Conservation (phyloP, 2,888 invertebrate species). For the Rhyacophila evoluta region DNA sequence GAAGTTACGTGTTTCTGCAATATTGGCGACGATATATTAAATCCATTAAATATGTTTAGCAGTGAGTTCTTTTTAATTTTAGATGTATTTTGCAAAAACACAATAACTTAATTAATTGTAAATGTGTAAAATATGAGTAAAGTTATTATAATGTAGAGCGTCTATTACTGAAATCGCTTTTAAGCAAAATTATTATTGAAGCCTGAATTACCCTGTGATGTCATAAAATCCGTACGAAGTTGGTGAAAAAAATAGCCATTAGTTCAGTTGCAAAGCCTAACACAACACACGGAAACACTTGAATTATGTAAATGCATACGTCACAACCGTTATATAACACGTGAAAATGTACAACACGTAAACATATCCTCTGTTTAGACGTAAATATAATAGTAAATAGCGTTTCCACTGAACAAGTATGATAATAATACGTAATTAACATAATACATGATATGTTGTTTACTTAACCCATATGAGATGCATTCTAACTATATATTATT, state of each 20-base stretch:
- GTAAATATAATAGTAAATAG: background rate
- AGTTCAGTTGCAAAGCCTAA: background rate
- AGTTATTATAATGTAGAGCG: too few species aligned
- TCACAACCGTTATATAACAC: background rate
- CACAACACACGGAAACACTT: background rate
- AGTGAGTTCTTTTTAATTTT: too few species aligned
- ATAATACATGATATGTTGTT: constrained; percentile 8
- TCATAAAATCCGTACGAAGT: background rate
- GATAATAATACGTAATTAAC: background rate
- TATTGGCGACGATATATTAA: too few species aligned
- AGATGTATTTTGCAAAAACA: too few species aligned
- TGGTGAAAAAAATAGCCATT: background rate
- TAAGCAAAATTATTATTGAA: too few species aligned
- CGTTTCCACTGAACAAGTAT: background rate
- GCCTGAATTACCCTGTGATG: background rate
- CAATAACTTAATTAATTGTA: too few species aligned
- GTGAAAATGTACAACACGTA: background rate
- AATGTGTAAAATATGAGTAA: too few species aligned
- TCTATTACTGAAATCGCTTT: too few species aligned
- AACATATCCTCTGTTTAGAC: background rate
- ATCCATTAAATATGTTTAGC: too few species aligned
- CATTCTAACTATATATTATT: too few species aligned
- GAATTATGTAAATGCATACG: constrained; percentile 1
- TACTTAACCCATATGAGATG: background rate
- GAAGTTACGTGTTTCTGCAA: too few species aligned